A percentile compares a stretch with the other conserved stretches of the same genome.
These are phyloP conservation scores for Drosophila nr. fundita DNA, from an alignment of 2,888 invertebrate genomes.

Conservation along the genomic window DNA sequence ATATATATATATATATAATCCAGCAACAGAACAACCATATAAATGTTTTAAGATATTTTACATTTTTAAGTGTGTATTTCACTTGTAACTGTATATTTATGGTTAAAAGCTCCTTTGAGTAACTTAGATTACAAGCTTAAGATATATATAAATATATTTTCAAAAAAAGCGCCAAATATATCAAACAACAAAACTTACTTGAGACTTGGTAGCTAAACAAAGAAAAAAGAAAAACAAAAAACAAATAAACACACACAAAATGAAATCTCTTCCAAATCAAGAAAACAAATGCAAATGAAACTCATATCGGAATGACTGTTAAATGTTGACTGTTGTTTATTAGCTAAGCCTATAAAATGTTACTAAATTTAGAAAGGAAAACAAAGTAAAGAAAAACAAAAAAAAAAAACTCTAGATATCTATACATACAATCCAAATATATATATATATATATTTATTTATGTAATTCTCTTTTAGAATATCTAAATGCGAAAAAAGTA, in stretches of 20 bases:
- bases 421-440: conserved; percentile 14
- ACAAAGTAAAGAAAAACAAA: neutral
- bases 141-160: conserved; percentile 13
- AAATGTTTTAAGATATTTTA: conserved; percentile 51
- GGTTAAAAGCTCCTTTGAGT: conserved; percentile 54
- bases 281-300: conserved; percentile 52
- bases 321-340: conserved; percentile 83
- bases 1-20: conserved; percentile 26
- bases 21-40: conserved; percentile 14
- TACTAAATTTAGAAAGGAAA: conserved; percentile 30
- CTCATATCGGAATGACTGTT: conserved; percentile 84
- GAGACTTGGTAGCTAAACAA: conserved; percentile 32
- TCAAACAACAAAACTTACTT: conserved; percentile 20
- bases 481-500: conserved; percentile 37
- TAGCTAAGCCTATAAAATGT: conserved; percentile 43
- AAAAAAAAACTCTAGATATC: conserved; percentile 27
- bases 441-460: conserved; percentile 40
- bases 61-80: conserved; percentile 33
- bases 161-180: conserved; percentile 37
- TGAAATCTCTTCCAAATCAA: conserved; percentile 71
- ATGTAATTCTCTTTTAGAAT: conserved; percentile 50
- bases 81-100: conserved; percentile 36
- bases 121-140: conserved; percentile 30
- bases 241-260: conserved; percentile 14
- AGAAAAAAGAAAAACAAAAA: neutral